Evolutionary conservation across 2,797 vertebrate genomes (phyloP), one percentile per base, ranked within the genome.

Genomic region (Rhinoraja longicauda): DNA sequence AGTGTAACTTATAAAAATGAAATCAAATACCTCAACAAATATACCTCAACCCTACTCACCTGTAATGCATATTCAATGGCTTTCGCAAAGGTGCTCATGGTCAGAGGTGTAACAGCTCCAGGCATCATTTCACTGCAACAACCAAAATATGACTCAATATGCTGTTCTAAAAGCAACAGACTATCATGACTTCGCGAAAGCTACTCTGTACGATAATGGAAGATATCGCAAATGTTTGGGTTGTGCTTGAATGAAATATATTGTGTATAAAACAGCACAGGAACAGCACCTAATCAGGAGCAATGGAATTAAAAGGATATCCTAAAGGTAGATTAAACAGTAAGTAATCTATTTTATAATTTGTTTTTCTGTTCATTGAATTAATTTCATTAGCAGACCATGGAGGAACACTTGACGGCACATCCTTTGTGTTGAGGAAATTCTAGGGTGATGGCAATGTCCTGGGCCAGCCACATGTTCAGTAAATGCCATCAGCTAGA

Each of bases 51-150:
- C 9, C 2, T 39, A 79, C 93, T 53, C 77, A 93, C 93, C 93
- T 93, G 93, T 19, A 93, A 53, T 29, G 73, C 77, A 73, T 79
- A 93, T 72, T 93, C 93, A 32, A 93, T 26, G n/a, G 93, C 93
- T 81, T 93, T 79, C 39, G 24, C 67, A 84, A 82, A 62, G 39
- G 4, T 45, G 24, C 93, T 93, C 26, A 45, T 17, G 15, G 93
- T 81, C 75, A 93, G n/a, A 3, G 93, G 93, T 73, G 93, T 81
- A 64, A 81, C 77, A 81, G 93, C 77, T 82, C 93, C 93, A 45
- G 93, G 93, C 59, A 93, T 81, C 93, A 93, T 82, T 84, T 93
- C 93, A 79, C 93, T 93, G 93, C 93, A 79, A 79, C 9, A 92
- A 73, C 36, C 90, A 92, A 75, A 29, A 92, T n/a, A 92, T 1